Percentiles rank a stretch among this genome's conserved stretches.
Evolutionary conservation across 2,888 invertebrate species (phyloP).

Genomic region (Pediacus dermestoides): DNA sequence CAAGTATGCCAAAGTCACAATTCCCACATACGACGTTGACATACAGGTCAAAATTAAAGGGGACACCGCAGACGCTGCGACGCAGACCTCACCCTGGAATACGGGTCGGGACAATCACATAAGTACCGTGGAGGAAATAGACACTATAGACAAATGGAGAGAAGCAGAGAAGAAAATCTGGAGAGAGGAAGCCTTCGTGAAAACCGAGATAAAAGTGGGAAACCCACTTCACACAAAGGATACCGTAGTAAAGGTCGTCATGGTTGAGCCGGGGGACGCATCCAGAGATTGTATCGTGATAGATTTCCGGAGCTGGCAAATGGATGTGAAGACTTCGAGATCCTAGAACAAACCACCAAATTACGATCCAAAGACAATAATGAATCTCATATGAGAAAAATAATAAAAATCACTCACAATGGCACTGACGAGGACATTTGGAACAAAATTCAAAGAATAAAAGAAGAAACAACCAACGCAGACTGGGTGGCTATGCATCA

Average conservation of each 20-base stretch:
- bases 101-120: no score
- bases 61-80: no score
- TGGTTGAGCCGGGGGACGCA: slow-evolving; percentile 11
- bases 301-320: slow-evolving; percentile 6
- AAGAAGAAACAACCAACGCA: slow-evolving; percentile 4
- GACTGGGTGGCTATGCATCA: slow-evolving; percentile 8
- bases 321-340: slow-evolving; percentile 8
- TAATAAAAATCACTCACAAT: slow-evolving; percentile 5
- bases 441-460: slow-evolving; percentile 7
- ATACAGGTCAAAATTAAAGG: no score
- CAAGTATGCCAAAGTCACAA: no score
- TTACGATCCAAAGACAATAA: slow-evolving; percentile 1
- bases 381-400: slow-evolving; percentile 1
- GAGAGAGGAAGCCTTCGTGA: not conserved
- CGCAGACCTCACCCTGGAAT: no score
- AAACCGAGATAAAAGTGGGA: slow-evolving; percentile 1
- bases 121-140: not conserved
- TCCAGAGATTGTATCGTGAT: slow-evolving; percentile 7
- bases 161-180: not conserved
- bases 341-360: slow-evolving; percentile 8
- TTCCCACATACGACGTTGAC: no score
- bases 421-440: slow-evolving; percentile 5
- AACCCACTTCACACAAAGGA: slow-evolving; percentile 3
- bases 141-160: not conserved
- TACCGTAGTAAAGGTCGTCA: slow-evolving; percentile 6